Evolutionary conservation across 2,113 vertebrate genomes (phyloP).

Genomic region (Syrrhaptes paradoxus): DNA sequence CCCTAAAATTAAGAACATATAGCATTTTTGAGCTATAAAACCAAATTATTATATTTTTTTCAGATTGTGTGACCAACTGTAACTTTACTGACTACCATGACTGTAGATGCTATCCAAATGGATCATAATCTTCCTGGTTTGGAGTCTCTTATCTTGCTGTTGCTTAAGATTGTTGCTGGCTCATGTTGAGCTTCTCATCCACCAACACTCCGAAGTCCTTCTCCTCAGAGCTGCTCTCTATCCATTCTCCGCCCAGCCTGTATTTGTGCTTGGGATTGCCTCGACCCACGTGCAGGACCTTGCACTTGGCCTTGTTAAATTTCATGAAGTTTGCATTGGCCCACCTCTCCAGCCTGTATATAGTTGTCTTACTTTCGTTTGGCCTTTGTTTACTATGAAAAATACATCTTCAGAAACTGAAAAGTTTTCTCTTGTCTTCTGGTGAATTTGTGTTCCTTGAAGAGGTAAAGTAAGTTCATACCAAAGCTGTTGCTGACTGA

Average conservation of each 20-base stretch:
- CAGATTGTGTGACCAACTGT: neutral
- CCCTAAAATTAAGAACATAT: neutral
- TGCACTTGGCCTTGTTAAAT: too few relatives aligned
- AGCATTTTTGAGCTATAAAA: neutral
- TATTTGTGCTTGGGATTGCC: too few relatives aligned
- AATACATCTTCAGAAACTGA: rapidly evolving
- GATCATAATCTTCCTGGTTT: neutral
- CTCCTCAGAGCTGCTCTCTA: too few relatives aligned
- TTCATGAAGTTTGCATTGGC: too few relatives aligned
- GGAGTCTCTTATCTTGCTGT: neutral
- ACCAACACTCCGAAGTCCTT: too few relatives aligned
- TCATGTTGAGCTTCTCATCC: too few relatives aligned
- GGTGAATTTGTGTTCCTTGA: neutral
- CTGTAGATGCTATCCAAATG: neutral
- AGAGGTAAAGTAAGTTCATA: neutral
- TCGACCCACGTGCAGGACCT: too few relatives aligned
- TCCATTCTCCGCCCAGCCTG: too few relatives aligned
- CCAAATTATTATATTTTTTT: neutral
- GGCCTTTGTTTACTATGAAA: neutral
- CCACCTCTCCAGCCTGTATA: too few relatives aligned
- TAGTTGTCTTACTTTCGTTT: neutral
- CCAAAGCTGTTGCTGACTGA: neutral
- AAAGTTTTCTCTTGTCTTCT: neutral
- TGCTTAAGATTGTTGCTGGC: neutral
- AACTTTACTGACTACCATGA: neutral